Base-by-base conservation (phyloP, 2,888 invertebrate genomes). In the Parnassius glacialis region DNA sequence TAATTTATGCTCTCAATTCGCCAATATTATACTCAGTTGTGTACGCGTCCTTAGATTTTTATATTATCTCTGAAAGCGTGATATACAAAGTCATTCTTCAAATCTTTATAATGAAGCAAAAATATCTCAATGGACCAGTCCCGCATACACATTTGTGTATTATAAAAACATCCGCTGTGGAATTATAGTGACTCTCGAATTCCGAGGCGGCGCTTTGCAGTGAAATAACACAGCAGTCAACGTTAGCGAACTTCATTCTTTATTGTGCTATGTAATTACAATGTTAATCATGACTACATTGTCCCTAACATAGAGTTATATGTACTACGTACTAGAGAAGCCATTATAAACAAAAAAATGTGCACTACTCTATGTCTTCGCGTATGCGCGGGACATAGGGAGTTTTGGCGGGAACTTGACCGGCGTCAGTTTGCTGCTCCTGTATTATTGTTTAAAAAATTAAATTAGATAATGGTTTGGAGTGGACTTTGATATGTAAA, bases 101-200 rank as follows among this genome's bases (percentile, higher is more conserved):
- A 59, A 59, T 53, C 48, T 59, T 45, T 59, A 20, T 67, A 64
- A 64, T 58, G 52, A 50, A 41, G 59, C 56, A 52, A 59, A 64
- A 64, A 61, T 34, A 59, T 59, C 59, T 59, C 56, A 12, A 57
- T 52, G 51, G 13, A 43, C 52, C 62, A 54, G 58, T 52, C 20
- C 52, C n/a, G n/a, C 52, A 12, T 52, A 45, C 45, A 45, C 52
- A 43, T 59, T 45, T 52, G 45, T 41, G 13, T 52, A 13, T 41
- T 48, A 13, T 45, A 50, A 57, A 42, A 50, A 57, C 25, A 34
- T 56, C 34, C 45, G 48, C 20, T n/a, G 13, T n/a, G 56, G n/a
- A 41, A 57, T 57, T 42, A 57, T 9, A 50, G 13, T 34, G n/a
- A 10, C 34, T 16, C n/a, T 12, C n/a, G 41, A 50, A 50, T 41